phyloP scores from a whole-genome alignment of 23 tunicate species.

The Aplidium turbinatum region DNA sequence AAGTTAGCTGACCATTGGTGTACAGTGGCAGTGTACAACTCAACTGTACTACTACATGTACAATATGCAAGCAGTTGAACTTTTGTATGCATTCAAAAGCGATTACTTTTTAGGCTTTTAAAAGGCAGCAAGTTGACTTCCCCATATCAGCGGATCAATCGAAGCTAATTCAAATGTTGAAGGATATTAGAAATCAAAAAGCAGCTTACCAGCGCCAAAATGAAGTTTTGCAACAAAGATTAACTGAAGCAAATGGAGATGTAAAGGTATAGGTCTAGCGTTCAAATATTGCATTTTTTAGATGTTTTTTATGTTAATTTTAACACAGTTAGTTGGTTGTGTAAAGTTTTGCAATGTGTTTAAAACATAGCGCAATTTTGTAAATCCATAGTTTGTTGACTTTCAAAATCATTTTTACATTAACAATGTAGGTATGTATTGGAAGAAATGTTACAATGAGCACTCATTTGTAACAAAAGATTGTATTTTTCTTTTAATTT shows the following conservation, averaged over 20 bases:
- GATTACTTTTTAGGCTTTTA: constrained; percentile 51
- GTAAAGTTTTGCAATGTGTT: too few relatives aligned
- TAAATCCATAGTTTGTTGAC: too few relatives aligned
- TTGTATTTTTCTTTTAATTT: too few relatives aligned
- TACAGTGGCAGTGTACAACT: too few relatives aligned
- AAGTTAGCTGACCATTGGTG: too few relatives aligned
- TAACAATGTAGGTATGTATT: too few relatives aligned
- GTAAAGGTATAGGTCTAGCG: constrained; percentile 43
- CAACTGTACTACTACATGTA: too few relatives aligned
- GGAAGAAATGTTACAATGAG: too few relatives aligned
- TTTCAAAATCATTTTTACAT: too few relatives aligned
- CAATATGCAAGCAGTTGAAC: too few relatives aligned
- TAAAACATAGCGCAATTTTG: too few relatives aligned
- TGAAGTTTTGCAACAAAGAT: constrained; percentile 75
- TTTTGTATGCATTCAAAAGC: background rate
- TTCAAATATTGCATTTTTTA: background rate
- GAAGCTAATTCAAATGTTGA: constrained; percentile 55
- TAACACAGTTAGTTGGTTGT: background rate
- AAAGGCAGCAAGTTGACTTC: constrained; percentile 75
- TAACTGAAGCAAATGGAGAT: constrained; percentile 86
- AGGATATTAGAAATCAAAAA: constrained; percentile 68
- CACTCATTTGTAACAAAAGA: too few relatives aligned
- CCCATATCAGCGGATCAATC: constrained; percentile 64
- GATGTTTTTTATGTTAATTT: background rate
- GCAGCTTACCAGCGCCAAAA: constrained; percentile 56